Base-by-base conservation (phyloP, 2,113 vertebrate genomes). In the Gasterosteus nipponicus region DNA sequence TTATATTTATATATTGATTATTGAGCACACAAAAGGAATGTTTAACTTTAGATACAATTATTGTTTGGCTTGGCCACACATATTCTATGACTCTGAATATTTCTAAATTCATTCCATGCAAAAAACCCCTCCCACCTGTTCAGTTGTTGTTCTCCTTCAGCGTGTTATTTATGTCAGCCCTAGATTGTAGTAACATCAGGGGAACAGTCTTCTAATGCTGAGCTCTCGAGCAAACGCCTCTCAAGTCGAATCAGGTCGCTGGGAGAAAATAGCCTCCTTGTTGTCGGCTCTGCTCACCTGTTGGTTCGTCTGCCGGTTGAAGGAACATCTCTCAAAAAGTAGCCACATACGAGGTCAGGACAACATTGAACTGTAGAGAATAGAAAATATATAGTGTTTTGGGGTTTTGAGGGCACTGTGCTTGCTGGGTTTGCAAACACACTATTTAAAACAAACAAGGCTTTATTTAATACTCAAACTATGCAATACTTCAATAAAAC, bases 231-330 rank as follows among this genome's bases (percentile, higher is more conserved):
- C 75, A 53, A 83, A 68, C 31, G 22, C 67, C 77, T 85, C 76
- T 84, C 18, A 47, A 75, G 68, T 42, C 15, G 54, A 91, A 89
- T 75, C 88, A 87, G 91, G 88, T 81, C 84, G 78, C 54, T 18
- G 62, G 51, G 77, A 78, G 79, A 82, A 88, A 87, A 86, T 83
- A 90, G 87, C 81, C 78, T 81, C 67, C 51, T 86, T 89, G 88
- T 85, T 92, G 82, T 86, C 85, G 79, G 77, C 63, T 16, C 35
- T 51, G 51, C 79, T 86, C 80, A 92, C 85, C 87, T 91, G 90
- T 89, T 86, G 83, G 46, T 72, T 69, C 56, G 41, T 60, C 75
- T 69, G 65, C 63, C 58, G 70, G 72, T 82, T 86, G 22, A 83
- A 86, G 42, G 29, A 84, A 78, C 54, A 64, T n/a, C 57, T 69